These are phyloP conservation scores for Anorthoa munda DNA, from an alignment of 2,888 invertebrate genomes.

Conservation along the genomic window DNA sequence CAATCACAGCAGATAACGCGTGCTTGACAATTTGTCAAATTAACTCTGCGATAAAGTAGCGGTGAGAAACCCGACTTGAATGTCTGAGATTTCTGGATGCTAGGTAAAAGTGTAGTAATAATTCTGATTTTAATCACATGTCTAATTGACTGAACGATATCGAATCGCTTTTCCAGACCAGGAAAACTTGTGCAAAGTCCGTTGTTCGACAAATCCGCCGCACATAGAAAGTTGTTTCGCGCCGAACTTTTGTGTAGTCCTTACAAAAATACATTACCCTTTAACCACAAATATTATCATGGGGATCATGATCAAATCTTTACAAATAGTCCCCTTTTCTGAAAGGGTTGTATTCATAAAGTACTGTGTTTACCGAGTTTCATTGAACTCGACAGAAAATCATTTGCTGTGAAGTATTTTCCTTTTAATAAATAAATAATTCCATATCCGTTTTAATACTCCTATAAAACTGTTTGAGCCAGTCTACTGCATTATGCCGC, in stretches of 20 bases:
- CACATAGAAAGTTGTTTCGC: neutral
- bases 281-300: constrained; percentile 1
- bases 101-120: neutral
- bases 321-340: neutral
- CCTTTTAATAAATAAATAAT: neutral
- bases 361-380: neutral
- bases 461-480: neutral
- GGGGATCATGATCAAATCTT: constrained; percentile 7
- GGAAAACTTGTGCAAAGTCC: too few species aligned
- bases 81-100: neutral
- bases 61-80: too few species aligned
- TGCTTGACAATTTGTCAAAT: too few species aligned
- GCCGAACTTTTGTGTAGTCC: neutral
- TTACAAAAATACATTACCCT: constrained; percentile 18
- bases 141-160: neutral
- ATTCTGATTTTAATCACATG: neutral
- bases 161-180: neutral
- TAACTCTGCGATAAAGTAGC: too few species aligned
- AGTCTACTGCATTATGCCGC: neutral
- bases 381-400: neutral
- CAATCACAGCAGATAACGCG: too few species aligned
- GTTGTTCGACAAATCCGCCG: neutral
- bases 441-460: neutral
- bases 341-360: neutral
- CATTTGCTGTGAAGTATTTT: neutral